Evolutionary conservation across 2,888 invertebrate species (phyloP).

Genomic region (Parnassius mnemosyne): DNA sequence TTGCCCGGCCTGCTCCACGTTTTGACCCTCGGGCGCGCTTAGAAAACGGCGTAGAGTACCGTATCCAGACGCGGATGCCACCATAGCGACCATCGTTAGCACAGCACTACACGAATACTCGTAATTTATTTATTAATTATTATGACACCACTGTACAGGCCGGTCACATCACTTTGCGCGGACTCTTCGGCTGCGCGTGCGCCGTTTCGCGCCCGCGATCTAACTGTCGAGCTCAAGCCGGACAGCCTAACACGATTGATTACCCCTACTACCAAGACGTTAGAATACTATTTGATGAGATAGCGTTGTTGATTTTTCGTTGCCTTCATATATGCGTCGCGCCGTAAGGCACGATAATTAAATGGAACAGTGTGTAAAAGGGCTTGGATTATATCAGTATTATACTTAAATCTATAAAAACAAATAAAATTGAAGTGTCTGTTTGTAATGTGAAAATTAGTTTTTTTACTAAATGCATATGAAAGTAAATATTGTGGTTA

Average conservation of each 20-base stretch:
- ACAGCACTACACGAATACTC: conserved; percentile 53
- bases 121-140: conserved; percentile 37
- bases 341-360: conserved; percentile 7
- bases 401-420: too few species aligned
- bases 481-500: too few species aligned
- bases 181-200: conserved; percentile 56
- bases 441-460: too few species aligned
- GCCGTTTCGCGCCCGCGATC: conserved; percentile 48
- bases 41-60: conserved; percentile 76
- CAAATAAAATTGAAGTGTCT: too few species aligned
- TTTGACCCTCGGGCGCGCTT: conserved; percentile 71
- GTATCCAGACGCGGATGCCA: conserved; percentile 75
- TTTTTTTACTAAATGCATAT: too few species aligned
- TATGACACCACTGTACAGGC: conserved; percentile 66
- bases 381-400: conserved; percentile 1
- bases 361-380: conserved; percentile 6
- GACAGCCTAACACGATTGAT: conserved; percentile 41
- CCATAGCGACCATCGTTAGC: conserved; percentile 73
- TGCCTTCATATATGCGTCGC: conserved; percentile 37
- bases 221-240: conserved; percentile 39
- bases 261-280: conserved; percentile 54
- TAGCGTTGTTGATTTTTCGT: conserved; percentile 49
- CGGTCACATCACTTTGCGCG: conserved; percentile 48
- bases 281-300: conserved; percentile 46
- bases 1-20: conserved; percentile 48